Percentiles rank a stretch among this genome's conserved stretches.
These are phyloP conservation scores for Protosalanx chinensis DNA, from an alignment of 2,797 vertebrate genomes.

Conservation along the genomic window DNA sequence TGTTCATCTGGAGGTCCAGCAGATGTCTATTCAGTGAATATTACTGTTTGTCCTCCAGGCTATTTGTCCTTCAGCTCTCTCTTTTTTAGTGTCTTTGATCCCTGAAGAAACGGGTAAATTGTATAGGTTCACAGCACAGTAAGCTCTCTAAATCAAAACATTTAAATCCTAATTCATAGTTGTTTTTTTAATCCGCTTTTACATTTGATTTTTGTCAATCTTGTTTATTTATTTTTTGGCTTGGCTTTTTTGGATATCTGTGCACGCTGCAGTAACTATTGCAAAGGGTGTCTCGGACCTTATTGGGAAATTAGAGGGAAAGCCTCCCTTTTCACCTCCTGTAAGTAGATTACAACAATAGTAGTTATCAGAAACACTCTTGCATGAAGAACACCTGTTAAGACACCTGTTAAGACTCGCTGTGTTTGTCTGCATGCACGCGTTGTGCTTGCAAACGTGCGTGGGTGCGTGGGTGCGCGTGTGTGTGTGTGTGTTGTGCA, in stretches of 20 bases:
- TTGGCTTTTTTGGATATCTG: conserved; percentile 63
- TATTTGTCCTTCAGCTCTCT: conserved; percentile 50
- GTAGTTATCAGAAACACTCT: conserved; percentile 15
- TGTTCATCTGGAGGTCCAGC: conserved; percentile 82
- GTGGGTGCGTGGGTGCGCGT: conserved; percentile 36
- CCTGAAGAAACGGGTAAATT: conserved; percentile 81
- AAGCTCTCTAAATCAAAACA: conserved; percentile 74
- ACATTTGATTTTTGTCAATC: conserved; percentile 27
- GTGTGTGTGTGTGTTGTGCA: conserved; percentile 10
- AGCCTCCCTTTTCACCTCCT: conserved; percentile 35
- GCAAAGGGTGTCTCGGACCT: conserved; percentile 48
- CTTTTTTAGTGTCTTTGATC: conserved; percentile 61
- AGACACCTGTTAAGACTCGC: conserved; percentile 44
- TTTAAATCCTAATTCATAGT: conserved; percentile 60
- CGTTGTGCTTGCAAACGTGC: conserved; percentile 34
- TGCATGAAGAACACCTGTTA: conserved; percentile 26
- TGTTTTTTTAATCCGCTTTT: conserved; percentile 43
- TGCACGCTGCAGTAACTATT: conserved; percentile 59
- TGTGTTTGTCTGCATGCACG: conserved; percentile 42
- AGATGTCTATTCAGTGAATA: conserved; percentile 73
- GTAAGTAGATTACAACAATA: conserved; percentile 30
- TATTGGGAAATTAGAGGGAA: conserved; percentile 45
- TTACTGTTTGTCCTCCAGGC: conserved; percentile 69
- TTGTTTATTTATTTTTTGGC: conserved; percentile 34
- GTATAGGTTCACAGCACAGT: conserved; percentile 77